These are phyloP conservation scores for Hymenochirus boettgeri DNA, from an alignment of 2,113 vertebrate species.

Conservation along the genomic window DNA sequence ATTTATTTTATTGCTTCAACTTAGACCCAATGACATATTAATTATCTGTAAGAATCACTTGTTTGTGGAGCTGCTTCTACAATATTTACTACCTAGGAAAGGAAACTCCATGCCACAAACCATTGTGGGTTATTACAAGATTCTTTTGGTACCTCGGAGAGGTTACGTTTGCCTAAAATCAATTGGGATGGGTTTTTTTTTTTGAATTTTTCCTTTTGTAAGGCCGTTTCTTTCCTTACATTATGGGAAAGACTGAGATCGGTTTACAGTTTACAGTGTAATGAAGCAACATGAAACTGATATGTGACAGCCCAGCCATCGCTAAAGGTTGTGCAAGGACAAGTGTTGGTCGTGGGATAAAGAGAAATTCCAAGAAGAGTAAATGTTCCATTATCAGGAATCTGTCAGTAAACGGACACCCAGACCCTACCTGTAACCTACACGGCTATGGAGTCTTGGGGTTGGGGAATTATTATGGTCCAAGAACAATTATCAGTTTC, in stretches of 20 bases:
- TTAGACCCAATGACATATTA: too few species aligned
- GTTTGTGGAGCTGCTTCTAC: too few species aligned
- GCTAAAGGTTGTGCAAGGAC: neutral
- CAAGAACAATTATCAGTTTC: too few species aligned
- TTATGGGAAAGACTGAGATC: neutral
- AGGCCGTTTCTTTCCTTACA: neutral
- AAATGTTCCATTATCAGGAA: too few species aligned
- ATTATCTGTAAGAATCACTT: too few species aligned
- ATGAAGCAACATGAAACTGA: neutral
- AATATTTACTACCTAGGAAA: neutral
- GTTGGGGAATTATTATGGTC: too few species aligned
- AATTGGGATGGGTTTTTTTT: neutral
- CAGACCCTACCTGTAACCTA: too few species aligned
- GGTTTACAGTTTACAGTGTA: neutral
- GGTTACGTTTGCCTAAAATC: neutral
- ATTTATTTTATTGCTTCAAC: too few species aligned
- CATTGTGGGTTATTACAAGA: neutral
- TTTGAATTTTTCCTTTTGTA: neutral
- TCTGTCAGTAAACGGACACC: too few species aligned
- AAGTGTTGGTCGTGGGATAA: too few species aligned
- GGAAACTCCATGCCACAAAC: neutral
- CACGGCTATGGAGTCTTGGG: too few species aligned
- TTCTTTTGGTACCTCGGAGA: neutral
- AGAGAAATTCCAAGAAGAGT: too few species aligned
- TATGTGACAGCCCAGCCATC: neutral